Conservation (phyloP, 2,888 invertebrate genomes). For the Limenitis arthemis region DNA sequence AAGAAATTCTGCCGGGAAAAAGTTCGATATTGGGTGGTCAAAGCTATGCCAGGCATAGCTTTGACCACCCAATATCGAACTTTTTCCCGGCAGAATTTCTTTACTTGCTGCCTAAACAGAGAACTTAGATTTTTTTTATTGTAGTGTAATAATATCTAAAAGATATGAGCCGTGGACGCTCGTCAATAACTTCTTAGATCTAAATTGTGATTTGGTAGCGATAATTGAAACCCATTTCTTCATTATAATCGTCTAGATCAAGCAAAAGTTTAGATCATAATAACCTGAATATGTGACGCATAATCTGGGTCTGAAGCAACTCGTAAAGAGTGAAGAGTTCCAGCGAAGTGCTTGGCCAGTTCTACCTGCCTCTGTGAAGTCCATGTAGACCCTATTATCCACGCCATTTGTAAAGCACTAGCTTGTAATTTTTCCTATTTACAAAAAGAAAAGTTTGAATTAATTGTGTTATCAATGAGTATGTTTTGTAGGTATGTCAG, state of each 20-base stretch:
- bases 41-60: constrained; percentile 61
- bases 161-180: too few species aligned
- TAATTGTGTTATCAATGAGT: too few species aligned
- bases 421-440: constrained; percentile 60
- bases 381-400: constrained; percentile 78
- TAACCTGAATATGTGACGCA: constrained; percentile 47
- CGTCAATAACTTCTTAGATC: too few species aligned
- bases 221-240: neutral
- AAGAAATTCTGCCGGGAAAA: too few species aligned
- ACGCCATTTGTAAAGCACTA: constrained; percentile 75
- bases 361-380: constrained; percentile 75
- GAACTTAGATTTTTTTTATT: neutral
- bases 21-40: too few species aligned
- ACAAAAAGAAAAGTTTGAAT: neutral
- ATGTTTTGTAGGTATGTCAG: too few species aligned
- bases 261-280: neutral
- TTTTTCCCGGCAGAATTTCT: constrained; percentile 58
- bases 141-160: neutral
- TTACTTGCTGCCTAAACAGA: constrained; percentile 48
- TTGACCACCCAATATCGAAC: constrained; percentile 41
- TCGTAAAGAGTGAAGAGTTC: constrained; percentile 72
- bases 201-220: too few species aligned
- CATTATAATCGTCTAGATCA: too few species aligned
- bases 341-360: constrained; percentile 73
- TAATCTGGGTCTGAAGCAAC: constrained; percentile 73